Conservation (phyloP, 2,113 vertebrate species). For the Phycodurus eques region DNA sequence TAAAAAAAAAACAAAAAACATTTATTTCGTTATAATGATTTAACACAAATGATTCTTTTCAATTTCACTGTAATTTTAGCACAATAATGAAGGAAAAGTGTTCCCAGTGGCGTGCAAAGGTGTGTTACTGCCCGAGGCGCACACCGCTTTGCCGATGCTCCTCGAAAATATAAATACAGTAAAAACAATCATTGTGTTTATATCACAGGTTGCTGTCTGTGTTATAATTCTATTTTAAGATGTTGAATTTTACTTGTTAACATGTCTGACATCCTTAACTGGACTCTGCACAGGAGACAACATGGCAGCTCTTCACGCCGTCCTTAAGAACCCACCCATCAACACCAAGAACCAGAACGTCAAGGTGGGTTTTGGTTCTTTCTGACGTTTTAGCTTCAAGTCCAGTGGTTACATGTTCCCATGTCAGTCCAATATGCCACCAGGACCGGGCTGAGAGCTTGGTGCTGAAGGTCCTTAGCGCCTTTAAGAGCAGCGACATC, state of each 20-base stretch:
- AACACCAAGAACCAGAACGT: conserved; percentile 96
- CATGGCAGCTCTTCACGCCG: conserved; percentile 90
- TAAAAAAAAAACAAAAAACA: neutral
- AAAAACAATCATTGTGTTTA: too few species aligned
- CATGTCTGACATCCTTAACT: conserved; percentile 74
- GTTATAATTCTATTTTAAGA: too few species aligned
- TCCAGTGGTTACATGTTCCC: neutral
- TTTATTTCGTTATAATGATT: too few species aligned
- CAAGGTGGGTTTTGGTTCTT: conserved; percentile 76
- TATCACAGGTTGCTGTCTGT: neutral
- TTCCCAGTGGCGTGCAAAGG: too few species aligned
- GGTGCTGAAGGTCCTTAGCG: conserved; percentile 93
- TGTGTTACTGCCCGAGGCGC: too few species aligned
- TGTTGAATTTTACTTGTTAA: neutral
- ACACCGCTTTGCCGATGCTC: too few species aligned
- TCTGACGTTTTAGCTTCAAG: neutral
- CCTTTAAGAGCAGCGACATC: conserved; percentile 94
- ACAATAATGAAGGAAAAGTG: too few species aligned
- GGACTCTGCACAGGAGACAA: conserved; percentile 85
- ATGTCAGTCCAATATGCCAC: neutral
- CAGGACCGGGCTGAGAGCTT: conserved; percentile 94
- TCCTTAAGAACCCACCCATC: conserved; percentile 96
- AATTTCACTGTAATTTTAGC: neutral
- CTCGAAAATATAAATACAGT: too few species aligned
- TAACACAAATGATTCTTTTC: neutral